Evolutionary conservation across 2,888 invertebrate species (phyloP).

Genomic region (Spilarctia lutea): DNA sequence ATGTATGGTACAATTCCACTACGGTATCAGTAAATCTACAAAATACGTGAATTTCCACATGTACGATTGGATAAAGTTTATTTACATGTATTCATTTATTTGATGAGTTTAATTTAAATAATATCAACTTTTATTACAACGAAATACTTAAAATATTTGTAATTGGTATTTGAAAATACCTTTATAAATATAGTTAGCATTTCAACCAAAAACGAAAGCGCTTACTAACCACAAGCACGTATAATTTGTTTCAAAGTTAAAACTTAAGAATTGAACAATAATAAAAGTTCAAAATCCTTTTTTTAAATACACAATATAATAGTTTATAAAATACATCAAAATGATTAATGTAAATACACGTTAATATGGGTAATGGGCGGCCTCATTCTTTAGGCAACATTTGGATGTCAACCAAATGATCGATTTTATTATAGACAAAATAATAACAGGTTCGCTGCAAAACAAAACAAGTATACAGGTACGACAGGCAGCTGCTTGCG

Average conservation of each 20-base stretch:
- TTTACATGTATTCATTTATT: background rate
- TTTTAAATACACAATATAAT: background rate
- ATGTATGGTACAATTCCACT: background rate
- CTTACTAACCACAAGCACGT: background rate
- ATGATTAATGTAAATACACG: background rate
- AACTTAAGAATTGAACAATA: background rate
- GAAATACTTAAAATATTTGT: background rate
- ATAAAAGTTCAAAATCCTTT: background rate
- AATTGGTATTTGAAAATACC: no score
- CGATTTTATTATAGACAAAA: background rate
- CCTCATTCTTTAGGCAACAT: no score
- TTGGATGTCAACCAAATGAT: background rate
- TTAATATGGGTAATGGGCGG: no score
- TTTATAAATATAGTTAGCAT: background rate
- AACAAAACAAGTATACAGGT: constrained; percentile 32
- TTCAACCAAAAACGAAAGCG: background rate
- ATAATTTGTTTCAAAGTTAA: background rate
- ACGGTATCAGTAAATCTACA: background rate
- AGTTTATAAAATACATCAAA: background rate
- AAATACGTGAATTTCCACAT: background rate
- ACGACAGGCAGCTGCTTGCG: constrained; percentile 20
- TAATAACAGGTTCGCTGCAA: constrained; percentile 22
- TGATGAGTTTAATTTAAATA: no score
- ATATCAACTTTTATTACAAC: no score
- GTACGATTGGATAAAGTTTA: no score